Evolutionary conservation across 1,140 invertebrate genomes (phyloP), one percentile per base, ranked within the genome.

Genomic region (Metaphire vulgaris): DNA sequence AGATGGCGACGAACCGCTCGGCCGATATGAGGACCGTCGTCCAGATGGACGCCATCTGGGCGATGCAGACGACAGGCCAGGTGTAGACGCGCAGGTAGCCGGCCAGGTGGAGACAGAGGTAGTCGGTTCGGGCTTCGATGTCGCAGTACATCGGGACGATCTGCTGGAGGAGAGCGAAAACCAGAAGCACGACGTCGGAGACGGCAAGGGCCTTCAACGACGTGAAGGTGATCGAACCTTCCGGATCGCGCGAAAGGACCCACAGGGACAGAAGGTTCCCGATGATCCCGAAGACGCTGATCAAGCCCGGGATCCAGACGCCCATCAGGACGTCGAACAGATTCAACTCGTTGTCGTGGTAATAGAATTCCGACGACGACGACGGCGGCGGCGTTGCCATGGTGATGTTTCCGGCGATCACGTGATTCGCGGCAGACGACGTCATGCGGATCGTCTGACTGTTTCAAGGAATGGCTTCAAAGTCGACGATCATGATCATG

Each of bases 1-100:
- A 96, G 0, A 97, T 95, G 0, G 94, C 95, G 64, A 97, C 91
- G 86, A 93, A 97, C 68, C 95, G 89, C 85, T 97, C 95, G 78
- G 95, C 88, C 0, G 95, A 96, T 21, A 97, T 94, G 1, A 92
- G 93, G 66, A 97, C 89, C 1, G 95, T 97, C 79, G 96, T 89
- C 86, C 96, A 97, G 72, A 95, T 93, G 32, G 93, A 94, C 31
- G 92, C 93, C 67, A 93, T 95, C 78, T 88, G 93, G 26, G 92
- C 92, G 6, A 92, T 92, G 71, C 75, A 76, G 29, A 76, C 30
- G 21, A 76, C 70, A 0, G 75, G 75, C 75, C 75, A 76, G 2
- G 69, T 73, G 69, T 76, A 76, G 33, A 73, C 69, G 15, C 75
- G 30, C 26, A 74, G 30, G 16, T 73, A 73, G 21, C 72, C 72